Conservation (phyloP, 2,797 vertebrate genomes). For the Nannoperca obscura region DNA sequence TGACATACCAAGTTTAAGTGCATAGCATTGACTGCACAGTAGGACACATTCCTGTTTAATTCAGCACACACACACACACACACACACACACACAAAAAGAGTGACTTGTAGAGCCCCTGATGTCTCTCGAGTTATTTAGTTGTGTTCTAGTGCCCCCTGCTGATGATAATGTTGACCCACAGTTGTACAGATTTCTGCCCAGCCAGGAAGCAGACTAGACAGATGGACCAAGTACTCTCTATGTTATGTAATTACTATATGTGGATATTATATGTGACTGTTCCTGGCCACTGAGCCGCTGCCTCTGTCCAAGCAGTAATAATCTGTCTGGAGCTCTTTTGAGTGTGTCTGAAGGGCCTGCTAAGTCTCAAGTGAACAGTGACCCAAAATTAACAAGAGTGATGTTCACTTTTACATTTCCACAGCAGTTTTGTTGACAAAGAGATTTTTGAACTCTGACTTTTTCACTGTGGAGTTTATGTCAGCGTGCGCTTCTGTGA, state of each 20-base stretch:
- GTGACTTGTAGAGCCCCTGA: background rate
- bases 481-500: background rate
- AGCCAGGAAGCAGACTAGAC: background rate
- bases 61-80: background rate
- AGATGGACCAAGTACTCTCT: slow-evolving; percentile 24
- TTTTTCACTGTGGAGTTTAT: background rate
- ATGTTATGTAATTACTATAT: slow-evolving; percentile 16
- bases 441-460: background rate
- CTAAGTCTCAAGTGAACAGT: slow-evolving; percentile 3
- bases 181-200: background rate
- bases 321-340: slow-evolving; percentile 15
- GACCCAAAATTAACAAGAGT: background rate
- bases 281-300: background rate
- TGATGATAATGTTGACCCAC: slow-evolving; percentile 44
- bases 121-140: slow-evolving; percentile 9
- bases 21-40: background rate
- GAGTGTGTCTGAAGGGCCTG: slow-evolving; percentile 4
- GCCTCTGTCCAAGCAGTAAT: slow-evolving; percentile 11
- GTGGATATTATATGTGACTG: slow-evolving; percentile 18
- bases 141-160: slow-evolving; percentile 73
- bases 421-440: background rate
- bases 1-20: background rate
- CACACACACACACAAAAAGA: background rate
- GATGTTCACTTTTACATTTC: background rate
- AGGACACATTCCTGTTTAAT: background rate